These are phyloP conservation scores for Scaptomyza pallida DNA, from an alignment of 1,140 invertebrate species.

Conservation along the genomic window DNA sequence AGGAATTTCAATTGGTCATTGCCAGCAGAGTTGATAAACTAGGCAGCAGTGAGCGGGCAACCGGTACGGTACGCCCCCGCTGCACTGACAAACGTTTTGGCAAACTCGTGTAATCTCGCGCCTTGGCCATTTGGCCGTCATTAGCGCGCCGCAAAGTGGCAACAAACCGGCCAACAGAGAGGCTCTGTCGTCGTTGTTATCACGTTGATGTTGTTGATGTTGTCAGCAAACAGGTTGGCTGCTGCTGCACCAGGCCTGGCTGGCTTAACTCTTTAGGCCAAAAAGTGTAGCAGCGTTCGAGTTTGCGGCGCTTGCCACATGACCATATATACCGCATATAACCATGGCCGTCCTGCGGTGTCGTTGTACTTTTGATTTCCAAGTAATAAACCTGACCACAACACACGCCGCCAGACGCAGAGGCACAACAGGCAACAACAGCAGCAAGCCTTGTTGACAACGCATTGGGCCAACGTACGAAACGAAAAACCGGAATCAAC, in stretches of 20 bases:
- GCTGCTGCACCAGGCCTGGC: too few relatives aligned
- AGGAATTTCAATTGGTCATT: constrained; percentile 61
- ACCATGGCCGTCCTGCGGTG: constrained; percentile 50
- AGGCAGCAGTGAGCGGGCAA: background rate
- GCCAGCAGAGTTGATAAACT: constrained; percentile 41
- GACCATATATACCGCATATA: constrained; percentile 3
- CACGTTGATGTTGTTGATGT: constrained; percentile 20
- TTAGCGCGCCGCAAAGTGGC: constrained; percentile 56
- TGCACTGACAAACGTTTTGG: constrained; percentile 11
- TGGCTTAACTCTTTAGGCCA: constrained; percentile 63
- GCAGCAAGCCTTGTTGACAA: constrained; percentile 45
- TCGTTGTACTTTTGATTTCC: constrained; percentile 76
- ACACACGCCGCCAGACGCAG: too few relatives aligned
- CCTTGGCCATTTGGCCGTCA: constrained; percentile 63
- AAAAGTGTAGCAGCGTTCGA: constrained; percentile 64
- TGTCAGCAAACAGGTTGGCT: constrained; percentile 62
- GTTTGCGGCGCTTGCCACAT: background rate
- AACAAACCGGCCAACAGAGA: constrained; percentile 54
- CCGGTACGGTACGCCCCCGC: constrained; percentile 61
- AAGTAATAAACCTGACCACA: constrained; percentile 69
- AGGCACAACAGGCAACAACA: constrained; percentile 5
- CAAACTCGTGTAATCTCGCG: constrained; percentile 34
- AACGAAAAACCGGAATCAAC: constrained; percentile 61
- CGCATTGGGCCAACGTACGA: constrained; percentile 71
- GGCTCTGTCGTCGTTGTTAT: constrained; percentile 37